A percentile compares a stretch with the other conserved stretches of the same genome.
phyloP scores from a whole-genome alignment of 2,888 invertebrate species.

The Cotesia congregata region DNA sequence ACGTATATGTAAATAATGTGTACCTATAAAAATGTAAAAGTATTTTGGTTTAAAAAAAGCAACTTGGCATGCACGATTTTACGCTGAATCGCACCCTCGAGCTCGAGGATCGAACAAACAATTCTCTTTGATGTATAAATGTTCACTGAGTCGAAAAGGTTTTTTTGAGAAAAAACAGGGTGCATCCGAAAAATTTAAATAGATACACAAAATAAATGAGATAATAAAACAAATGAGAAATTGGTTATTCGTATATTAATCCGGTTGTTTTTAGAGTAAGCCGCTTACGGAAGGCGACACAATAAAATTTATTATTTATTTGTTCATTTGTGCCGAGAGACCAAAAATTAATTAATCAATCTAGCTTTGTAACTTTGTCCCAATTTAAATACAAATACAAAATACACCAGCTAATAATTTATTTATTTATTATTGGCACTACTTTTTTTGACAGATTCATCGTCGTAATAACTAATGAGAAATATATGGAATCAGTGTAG shows the following conservation, averaged over 20 bases:
- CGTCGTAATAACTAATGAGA: conserved; percentile 28
- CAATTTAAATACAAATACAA: neutral
- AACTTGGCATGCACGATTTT: conserved; percentile 4
- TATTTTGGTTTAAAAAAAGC: conserved; percentile 13
- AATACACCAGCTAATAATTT: neutral
- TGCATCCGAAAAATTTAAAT: neutral
- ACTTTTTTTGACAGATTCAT: conserved; percentile 23
- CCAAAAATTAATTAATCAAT: neutral
- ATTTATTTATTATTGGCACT: conserved; percentile 43
- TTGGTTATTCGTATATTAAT: neutral
- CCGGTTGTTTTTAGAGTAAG: neutral
- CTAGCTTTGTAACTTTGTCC: neutral
- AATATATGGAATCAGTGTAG: conserved; percentile 29
- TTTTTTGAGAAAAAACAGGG: conserved; percentile 3
- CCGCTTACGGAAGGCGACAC: neutral
- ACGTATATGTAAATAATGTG: neutral
- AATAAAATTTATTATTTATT: neutral
- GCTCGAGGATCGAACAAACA: conserved; percentile 16
- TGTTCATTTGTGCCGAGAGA: neutral
- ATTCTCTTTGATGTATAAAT: conserved; percentile 27
- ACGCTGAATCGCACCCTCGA: conserved; percentile 14
- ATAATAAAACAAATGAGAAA: neutral
- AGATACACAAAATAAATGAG: neutral
- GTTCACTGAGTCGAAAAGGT: conserved; percentile 13
- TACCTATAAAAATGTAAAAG: conserved; percentile 8